These are phyloP conservation scores for Andrena flavipes DNA, from an alignment of 2,888 invertebrate genomes.

Conservation along the genomic window DNA sequence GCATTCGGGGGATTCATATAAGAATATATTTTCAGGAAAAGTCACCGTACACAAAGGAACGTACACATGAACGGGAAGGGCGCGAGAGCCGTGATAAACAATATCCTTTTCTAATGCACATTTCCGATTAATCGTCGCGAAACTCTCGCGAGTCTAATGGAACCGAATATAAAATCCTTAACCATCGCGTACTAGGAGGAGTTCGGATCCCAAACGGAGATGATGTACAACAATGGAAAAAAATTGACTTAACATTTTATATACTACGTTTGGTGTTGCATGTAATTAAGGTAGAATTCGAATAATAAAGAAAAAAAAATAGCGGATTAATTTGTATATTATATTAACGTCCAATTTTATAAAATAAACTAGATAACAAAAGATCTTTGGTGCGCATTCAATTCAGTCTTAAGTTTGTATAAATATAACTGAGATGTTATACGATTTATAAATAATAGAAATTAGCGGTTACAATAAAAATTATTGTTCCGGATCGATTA, in stretches of 20 bases:
- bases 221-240: conserved; percentile 81
- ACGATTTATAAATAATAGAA: conserved; percentile 49
- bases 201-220: conserved; percentile 84
- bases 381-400: conserved; percentile 59
- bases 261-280: conserved; percentile 84
- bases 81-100: conserved; percentile 92
- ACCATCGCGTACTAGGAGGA: conserved; percentile 80
- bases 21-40: conserved; percentile 88
- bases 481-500: conserved; percentile 17
- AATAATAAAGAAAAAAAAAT: conserved; percentile 77
- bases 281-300: conserved; percentile 83
- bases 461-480: conserved; percentile 40
- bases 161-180: conserved; percentile 73
- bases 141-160: too few species aligned
- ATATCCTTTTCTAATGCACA: conserved; percentile 89
- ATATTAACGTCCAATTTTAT: conserved; percentile 81
- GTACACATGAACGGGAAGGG: conserved; percentile 91
- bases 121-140: background rate
- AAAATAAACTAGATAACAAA: conserved; percentile 76
- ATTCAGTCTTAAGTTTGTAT: conserved; percentile 57
- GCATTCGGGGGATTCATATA: conserved; percentile 63
- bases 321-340: conserved; percentile 83
- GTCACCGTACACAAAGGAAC: conserved; percentile 90
- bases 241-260: conserved; percentile 83
- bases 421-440: conserved; percentile 39